Conservation (phyloP, 2,888 invertebrate genomes). For the Cremastobaeus sp. region DNA sequence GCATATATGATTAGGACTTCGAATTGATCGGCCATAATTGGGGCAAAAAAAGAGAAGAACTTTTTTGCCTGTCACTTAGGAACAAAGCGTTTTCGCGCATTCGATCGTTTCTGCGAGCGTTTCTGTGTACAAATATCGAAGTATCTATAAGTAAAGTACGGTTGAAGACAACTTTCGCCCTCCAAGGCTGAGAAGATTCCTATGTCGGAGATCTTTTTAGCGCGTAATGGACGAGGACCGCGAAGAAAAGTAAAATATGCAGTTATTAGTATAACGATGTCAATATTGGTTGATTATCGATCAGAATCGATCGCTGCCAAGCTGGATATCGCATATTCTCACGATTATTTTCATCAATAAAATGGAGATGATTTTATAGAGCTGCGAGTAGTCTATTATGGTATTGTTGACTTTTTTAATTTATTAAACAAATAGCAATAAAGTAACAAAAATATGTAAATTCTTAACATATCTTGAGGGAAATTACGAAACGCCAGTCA, state of each 20-base stretch:
- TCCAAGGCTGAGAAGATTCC: slow-evolving; percentile 76
- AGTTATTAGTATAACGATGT: slow-evolving; percentile 38
- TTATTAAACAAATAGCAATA: no score
- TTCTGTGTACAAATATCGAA: slow-evolving; percentile 68
- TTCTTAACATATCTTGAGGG: slow-evolving; percentile 1
- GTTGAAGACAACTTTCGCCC: slow-evolving; percentile 74
- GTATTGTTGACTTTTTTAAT: no score
- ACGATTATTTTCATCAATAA: slow-evolving; percentile 13
- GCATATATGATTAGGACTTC: no score
- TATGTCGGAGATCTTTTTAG: slow-evolving; percentile 65
- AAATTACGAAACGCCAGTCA: slow-evolving; percentile 24
- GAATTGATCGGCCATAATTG: no score
- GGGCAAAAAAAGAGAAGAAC: neutral
- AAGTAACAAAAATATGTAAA: slow-evolving; percentile 2
- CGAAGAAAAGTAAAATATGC: slow-evolving; percentile 60
- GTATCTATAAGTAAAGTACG: slow-evolving; percentile 64
- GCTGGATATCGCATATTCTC: slow-evolving; percentile 20
- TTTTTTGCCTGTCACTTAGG: slow-evolving; percentile 1
- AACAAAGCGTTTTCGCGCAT: slow-evolving; percentile 39
- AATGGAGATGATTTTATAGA: no score
- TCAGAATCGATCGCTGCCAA: slow-evolving; percentile 24
- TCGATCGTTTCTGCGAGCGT: slow-evolving; percentile 55
- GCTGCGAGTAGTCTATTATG: no score
- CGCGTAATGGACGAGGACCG: slow-evolving; percentile 69
- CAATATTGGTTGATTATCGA: slow-evolving; percentile 46